Evolutionary conservation across 1,140 invertebrate genomes (phyloP).

Genomic region (Mercenaria mercenaria): DNA sequence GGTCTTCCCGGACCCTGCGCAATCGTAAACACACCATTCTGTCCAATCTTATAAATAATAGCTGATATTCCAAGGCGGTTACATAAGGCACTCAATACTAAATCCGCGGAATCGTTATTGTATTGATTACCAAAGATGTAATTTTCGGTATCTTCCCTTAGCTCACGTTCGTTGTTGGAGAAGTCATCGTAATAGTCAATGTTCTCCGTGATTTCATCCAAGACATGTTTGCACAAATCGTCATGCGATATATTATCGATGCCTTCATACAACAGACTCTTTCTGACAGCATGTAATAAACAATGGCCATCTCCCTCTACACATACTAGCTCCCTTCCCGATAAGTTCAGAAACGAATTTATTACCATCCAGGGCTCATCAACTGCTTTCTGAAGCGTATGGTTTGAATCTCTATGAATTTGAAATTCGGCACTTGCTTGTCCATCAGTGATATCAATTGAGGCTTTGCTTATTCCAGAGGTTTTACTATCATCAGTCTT

Average conservation of each 20-base stretch:
- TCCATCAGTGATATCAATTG: too few species aligned
- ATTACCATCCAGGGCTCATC: neutral
- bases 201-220: neutral
- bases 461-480: neutral
- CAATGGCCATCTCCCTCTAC: slow-evolving; percentile 19
- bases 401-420: too few species aligned
- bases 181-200: neutral
- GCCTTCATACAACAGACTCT: neutral
- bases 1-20: neutral
- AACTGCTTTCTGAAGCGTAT: neutral
- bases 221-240: neutral
- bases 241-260: neutral
- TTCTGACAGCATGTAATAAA: neutral
- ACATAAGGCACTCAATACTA: neutral
- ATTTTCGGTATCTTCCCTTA: neutral
- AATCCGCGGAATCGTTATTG: neutral
- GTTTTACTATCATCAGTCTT: neutral
- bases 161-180: neutral
- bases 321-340: neutral
- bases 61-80: neutral
- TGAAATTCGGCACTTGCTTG: too few species aligned
- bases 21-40: neutral
- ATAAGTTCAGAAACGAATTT: neutral
- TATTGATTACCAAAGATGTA: neutral
- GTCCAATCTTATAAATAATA: neutral